Base-by-base conservation (phyloP, 2,113 vertebrate genomes). In the Psittacus erithacus region DNA sequence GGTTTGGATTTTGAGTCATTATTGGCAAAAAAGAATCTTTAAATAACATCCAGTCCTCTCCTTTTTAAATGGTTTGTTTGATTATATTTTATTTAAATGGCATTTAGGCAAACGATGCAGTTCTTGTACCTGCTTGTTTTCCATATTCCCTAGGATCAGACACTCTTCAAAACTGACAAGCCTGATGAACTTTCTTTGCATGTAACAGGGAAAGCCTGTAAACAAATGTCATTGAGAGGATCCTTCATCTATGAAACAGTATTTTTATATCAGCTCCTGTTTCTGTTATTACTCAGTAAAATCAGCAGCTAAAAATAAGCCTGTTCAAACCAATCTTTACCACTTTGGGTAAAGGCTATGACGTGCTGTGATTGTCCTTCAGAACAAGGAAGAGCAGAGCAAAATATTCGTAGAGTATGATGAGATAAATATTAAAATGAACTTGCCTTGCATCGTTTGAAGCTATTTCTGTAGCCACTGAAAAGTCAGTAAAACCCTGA, bases 361-460 rank as follows among this genome's bases (percentile, higher is more conserved):
- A 67, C 22, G 33, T 17, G 43, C 55, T 77, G 7, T 55, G 53
- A 38, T 39, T 81, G 85, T 87, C 87, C 86, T 88, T 85, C 60
- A 78, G 83, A 91, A 39, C 27, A 71, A 60, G 81, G 41, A 83
- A 86, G 46, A 93, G 29, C 70, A 31, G 70, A 64, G 70, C 63
- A 49, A 74, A 94, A 41, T 70, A 80, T 68, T 73, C 73, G 69
- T 92, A 64, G 84, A 84, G 52, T 39, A 39, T 67, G 81, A 92
- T 90, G 91, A 95, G 79, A 65, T 82, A 88, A 80, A 86, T 92
- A 91, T 64, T 90, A 91, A 86, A 94, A 94, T 71, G 63, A 88
- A 91, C 77, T 80, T 86, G 55, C 35, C 39, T 70, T 82, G 81
- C 89, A 84, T 95, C 83, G 44, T 89, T 91, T 82, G 65, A 88